phyloP scores from a whole-genome alignment of 2,113 vertebrate genomes.

The Panurus biarmicus region DNA sequence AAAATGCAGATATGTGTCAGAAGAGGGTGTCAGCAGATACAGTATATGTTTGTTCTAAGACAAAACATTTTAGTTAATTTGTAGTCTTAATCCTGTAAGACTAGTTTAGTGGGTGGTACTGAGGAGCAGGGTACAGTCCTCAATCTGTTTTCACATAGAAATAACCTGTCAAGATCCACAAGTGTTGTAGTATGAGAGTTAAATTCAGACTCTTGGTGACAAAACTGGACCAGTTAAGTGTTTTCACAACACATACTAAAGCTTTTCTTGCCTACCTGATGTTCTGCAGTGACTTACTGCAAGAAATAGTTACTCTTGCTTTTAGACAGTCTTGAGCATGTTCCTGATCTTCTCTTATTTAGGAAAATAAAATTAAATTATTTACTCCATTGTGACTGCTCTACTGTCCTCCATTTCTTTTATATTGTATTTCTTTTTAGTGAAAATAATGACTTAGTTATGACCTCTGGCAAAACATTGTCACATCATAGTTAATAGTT shows the following conservation, averaged over 20 bases:
- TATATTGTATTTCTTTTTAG: neutral
- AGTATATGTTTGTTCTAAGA: neutral
- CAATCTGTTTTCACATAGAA: neutral
- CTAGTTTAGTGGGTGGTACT: neutral
- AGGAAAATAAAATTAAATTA: neutral
- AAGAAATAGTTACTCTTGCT: neutral
- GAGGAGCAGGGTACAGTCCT: neutral
- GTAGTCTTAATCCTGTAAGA: neutral
- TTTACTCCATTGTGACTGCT: neutral
- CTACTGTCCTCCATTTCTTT: neutral
- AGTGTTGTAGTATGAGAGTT: neutral
- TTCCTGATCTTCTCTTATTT: neutral
- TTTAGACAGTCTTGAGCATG: neutral
- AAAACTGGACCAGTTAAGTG: neutral
- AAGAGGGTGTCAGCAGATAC: neutral
- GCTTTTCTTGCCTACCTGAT: neutral
- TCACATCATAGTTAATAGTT: neutral
- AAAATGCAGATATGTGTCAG: neutral
- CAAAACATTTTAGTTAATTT: neutral
- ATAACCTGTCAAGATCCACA: neutral
- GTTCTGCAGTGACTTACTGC: neutral
- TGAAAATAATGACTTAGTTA: neutral
- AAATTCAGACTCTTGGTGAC: neutral
- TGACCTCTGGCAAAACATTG: neutral
- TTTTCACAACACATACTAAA: neutral